Evolutionary conservation across 2,113 vertebrate genomes (phyloP), one percentile per base, ranked within the genome.

Genomic region (Phyllopteryx taeniolatus): DNA sequence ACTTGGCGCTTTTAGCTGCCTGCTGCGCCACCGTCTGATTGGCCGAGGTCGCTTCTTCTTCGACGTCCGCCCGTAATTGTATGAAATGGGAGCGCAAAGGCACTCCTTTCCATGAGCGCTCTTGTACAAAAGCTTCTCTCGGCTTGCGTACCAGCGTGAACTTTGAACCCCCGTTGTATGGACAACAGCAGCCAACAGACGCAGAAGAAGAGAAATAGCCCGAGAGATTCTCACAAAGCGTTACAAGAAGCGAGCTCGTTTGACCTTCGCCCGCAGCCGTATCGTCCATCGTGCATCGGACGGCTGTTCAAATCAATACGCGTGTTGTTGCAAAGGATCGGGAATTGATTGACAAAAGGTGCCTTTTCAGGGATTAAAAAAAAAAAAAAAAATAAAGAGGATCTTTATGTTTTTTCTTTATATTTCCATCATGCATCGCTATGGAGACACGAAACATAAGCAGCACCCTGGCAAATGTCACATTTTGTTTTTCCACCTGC

Each of bases 61-160:
- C 77, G 83, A 86, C 82, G 72, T 75, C 78, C 84, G 83, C 79
- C 39, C 70, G 70, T 78, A 79, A 87, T 70, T 79, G 70, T 77
- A 70, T 81, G 68, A 75, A 80, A 73, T 27, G 27, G 27, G 27
- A 27, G 27, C 27, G 27, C 27, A 27, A 27, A 27, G 27, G 27
- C 54, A 12, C 10, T 0, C 71, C 31, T 76, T 80, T 83, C 70
- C 75, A 61, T 73, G 78, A 57, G 64, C 68, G 53, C 54, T 79
- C 69, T 33, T 60, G 14, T 35, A 63, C 54, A 59, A 74, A 77
- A 74, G 66, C 68, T 47, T 27, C 49, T 49, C 51, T 12, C 27
- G 22, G 56, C 22, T 3, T 1, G 56, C 13, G 11, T 27, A 5
- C 11, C 56, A 3, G 12, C 7, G 31, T 61, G 59, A 61, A 35